phyloP scores from a whole-genome alignment of 1,140 invertebrate genomes.

The Lepidurus apus region DNA sequence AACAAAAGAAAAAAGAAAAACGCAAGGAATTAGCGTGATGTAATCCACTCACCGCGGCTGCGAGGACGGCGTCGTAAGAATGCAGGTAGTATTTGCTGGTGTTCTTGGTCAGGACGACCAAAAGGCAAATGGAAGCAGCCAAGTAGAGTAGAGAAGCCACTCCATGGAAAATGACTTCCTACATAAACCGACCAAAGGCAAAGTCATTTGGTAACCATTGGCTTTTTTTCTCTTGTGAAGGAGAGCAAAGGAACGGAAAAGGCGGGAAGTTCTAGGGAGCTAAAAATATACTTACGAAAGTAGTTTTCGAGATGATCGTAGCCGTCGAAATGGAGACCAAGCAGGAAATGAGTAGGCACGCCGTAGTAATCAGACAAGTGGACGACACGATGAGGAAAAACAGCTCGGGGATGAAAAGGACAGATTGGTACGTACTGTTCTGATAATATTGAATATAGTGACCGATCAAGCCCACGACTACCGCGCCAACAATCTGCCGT shows the following conservation, averaged over 20 bases:
- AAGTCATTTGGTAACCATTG: conserved; percentile 23
- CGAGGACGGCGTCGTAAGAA: conserved; percentile 57
- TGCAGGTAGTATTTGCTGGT: conserved; percentile 45
- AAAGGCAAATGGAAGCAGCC: conserved; percentile 57
- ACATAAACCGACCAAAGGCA: conserved; percentile 40
- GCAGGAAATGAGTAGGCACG: conserved; percentile 64
- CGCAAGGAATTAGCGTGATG: conserved; percentile 22
- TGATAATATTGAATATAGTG: conserved; percentile 51
- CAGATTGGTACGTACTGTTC: conserved; percentile 29
- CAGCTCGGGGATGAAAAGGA: conserved; percentile 49
- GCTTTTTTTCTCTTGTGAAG: neutral
- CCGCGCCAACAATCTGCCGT: conserved; percentile 64
- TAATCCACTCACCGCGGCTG: conserved; percentile 56
- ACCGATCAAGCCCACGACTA: conserved; percentile 61
- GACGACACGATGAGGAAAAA: conserved; percentile 67
- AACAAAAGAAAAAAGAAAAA: conserved; percentile 34
- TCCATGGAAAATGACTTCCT: conserved; percentile 74
- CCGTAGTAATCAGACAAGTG: conserved; percentile 69
- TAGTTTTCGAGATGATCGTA: conserved; percentile 72
- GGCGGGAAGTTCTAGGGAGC: neutral
- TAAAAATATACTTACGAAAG: conserved; percentile 63
- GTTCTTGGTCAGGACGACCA: conserved; percentile 54
- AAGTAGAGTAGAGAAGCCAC: conserved; percentile 63
- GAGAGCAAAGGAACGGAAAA: neutral
- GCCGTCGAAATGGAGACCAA: conserved; percentile 67